Evolutionary conservation across 1,140 invertebrate species (phyloP), one percentile per base, ranked within the genome.

Genomic region (Drosophila hydei): DNA sequence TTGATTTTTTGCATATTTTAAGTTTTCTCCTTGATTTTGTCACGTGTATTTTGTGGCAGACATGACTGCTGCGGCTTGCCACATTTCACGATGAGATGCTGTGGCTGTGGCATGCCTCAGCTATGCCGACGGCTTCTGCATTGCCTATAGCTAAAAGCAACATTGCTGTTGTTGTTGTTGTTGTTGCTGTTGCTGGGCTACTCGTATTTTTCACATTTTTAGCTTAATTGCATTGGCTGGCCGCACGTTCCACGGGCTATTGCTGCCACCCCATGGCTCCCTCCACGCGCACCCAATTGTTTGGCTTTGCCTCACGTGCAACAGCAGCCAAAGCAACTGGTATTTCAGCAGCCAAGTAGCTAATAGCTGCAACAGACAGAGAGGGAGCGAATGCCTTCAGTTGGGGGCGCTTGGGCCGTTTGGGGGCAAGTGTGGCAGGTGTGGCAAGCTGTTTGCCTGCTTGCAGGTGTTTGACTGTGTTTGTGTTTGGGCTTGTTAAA

Each of bases 401-500:
- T 5, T 8, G 23, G n/a, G 7, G 21, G 12, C 18, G 19, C 12
- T 56, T 50, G 65, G n/a, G 1, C 6, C 11, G n/a, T n/a, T n/a
- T n/a, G n/a, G n/a, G 50, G 18, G 43, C 18, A 43, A 14, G 55
- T 8, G 61, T 27, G 47, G 61, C 52, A 55, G 55, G 61, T 50
- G 71, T 54, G 73, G 33, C 52, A 27, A 40, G 52, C 12, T 42
- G 38, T 55, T 52, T 19, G 33, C 47, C 25, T 50, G 14, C 23
- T 40, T 27, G 51, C 51, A 51, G 27, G 48, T 33, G 50, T 51
- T 27, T 51, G 47, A 25, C 16, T 8, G 60, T 79, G 76, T 73
- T 63, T 87, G 83, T 87, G 85, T 80, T 87, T 85, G 75, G 83
- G 83, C 83, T 87, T 87, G 83, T 87, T 87, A 87, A 33, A 88